Percentiles rank a stretch among this genome's conserved stretches.
phyloP scores from a whole-genome alignment of 2,888 invertebrate genomes.

The Cryptophagus acutangulus region DNA sequence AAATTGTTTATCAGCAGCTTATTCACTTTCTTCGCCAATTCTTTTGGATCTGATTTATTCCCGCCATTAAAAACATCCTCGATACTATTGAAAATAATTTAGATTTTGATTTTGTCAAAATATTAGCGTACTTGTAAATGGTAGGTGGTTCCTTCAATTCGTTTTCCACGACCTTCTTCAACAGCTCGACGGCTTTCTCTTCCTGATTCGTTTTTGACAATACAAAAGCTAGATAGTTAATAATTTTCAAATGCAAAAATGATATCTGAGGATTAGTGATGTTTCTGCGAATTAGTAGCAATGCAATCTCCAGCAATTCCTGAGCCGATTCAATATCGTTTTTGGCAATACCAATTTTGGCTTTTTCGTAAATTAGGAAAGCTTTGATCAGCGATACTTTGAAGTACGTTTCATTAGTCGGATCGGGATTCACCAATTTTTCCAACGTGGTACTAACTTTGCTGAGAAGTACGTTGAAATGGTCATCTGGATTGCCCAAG shows the following conservation, averaged over 20 bases:
- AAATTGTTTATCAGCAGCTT: constrained; percentile 58
- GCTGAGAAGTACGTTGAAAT: neutral
- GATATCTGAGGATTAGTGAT: constrained; percentile 34
- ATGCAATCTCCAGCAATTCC: constrained; percentile 34
- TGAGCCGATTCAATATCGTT: constrained; percentile 32
- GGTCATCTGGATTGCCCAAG: no score
- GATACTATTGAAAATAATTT: constrained; percentile 36
- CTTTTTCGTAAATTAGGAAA: constrained; percentile 43
- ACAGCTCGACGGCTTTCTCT: constrained; percentile 48
- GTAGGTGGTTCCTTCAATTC: constrained; percentile 29
- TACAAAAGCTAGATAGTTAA: constrained; percentile 56
- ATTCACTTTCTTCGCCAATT: no score
- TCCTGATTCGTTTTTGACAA: constrained; percentile 53
- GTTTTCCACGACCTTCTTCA: constrained; percentile 49
- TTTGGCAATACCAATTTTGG: constrained; percentile 37
- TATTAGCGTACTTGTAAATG: constrained; percentile 33
- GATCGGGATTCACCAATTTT: constrained; percentile 14
- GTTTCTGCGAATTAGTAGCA: constrained; percentile 33
- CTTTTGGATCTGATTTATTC: no score
- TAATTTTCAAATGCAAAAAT: constrained; percentile 54
- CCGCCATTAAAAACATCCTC: constrained; percentile 54
- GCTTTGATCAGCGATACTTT: constrained; percentile 40
- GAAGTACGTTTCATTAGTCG: no score
- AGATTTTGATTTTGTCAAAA: neutral
- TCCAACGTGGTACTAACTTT: constrained; percentile 28